Percentiles rank a stretch among this genome's conserved stretches.
Conservation (phyloP, 2,797 vertebrate genomes). For the Halcyon chelicuti region DNA sequence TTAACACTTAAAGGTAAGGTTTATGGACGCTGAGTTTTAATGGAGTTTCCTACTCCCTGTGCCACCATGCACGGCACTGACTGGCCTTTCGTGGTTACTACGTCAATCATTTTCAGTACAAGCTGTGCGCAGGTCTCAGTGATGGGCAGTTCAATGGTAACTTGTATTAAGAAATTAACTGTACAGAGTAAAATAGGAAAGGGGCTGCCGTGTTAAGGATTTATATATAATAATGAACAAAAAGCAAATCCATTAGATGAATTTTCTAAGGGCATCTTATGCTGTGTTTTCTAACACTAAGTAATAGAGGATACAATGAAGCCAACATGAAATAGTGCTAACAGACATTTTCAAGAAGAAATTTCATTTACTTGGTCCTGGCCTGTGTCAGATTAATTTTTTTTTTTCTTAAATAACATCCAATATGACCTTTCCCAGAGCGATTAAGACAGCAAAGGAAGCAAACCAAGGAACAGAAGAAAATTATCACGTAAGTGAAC, state of each 20-base stretch:
- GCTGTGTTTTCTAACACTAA: background rate
- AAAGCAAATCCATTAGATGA: background rate
- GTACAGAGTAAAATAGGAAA: background rate
- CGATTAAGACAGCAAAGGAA: background rate
- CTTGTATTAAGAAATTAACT: background rate
- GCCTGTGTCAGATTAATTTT: background rate
- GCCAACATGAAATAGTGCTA: background rate
- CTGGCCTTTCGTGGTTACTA: background rate
- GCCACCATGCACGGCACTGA: rapidly evolving
- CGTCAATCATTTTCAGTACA: background rate
- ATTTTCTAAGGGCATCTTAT: background rate
- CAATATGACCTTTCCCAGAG: background rate
- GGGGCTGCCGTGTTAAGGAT: background rate
- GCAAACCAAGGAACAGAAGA: background rate
- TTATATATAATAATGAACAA: background rate
- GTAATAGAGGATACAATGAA: background rate
- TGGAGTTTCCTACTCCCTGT: background rate
- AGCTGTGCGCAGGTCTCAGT: background rate
- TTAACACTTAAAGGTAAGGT: background rate
- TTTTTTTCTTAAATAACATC: background rate
- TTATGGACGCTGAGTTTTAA: background rate
- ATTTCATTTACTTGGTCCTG: background rate
- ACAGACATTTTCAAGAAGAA: slow-evolving; percentile 1
- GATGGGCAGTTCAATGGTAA: background rate
- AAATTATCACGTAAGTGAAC: background rate